Conservation (phyloP, 2,888 invertebrate genomes). For the Polydesmus complanatus region DNA sequence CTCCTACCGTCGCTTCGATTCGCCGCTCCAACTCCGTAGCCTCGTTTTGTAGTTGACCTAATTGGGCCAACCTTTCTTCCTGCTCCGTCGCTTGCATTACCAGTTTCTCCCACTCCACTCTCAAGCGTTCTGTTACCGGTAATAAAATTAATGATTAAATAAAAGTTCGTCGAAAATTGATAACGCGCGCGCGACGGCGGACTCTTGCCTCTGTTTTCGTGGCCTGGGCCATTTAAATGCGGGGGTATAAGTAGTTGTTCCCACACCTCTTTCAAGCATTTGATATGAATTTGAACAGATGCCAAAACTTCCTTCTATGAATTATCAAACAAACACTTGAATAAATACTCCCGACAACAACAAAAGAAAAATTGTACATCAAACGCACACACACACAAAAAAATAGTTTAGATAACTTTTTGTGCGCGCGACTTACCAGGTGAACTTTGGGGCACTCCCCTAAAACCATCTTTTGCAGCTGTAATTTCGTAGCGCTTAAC, state of each 20-base stretch:
- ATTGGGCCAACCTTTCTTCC: neutral
- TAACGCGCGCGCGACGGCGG: neutral
- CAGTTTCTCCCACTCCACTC: constrained; percentile 3
- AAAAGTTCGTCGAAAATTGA: neutral
- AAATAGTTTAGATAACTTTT: too few species aligned
- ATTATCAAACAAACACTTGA: too few species aligned
- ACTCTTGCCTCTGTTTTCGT: constrained; percentile 8
- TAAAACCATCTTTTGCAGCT: constrained; percentile 34
- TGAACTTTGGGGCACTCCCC: neutral
- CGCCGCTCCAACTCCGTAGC: neutral
- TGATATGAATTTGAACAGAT: constrained; percentile 74
- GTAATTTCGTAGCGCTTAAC: constrained; percentile 45
- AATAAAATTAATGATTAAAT: neutral
- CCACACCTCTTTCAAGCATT: constrained; percentile 53
- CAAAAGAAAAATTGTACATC: too few species aligned
- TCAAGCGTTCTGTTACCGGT: neutral
- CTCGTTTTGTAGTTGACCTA: constrained; percentile 4
- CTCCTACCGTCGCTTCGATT: neutral
- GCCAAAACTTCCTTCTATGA: constrained; percentile 65
- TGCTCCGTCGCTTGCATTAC: constrained; percentile 2
- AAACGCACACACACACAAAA: neutral
- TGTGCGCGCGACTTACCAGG: constrained; percentile 9
- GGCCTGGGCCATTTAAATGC: constrained; percentile 1
- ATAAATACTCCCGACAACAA: too few species aligned
- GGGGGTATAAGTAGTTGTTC: constrained; percentile 7